Conservation (phyloP, 1,140 invertebrate species). For the Drosophila ercepeae region DNA sequence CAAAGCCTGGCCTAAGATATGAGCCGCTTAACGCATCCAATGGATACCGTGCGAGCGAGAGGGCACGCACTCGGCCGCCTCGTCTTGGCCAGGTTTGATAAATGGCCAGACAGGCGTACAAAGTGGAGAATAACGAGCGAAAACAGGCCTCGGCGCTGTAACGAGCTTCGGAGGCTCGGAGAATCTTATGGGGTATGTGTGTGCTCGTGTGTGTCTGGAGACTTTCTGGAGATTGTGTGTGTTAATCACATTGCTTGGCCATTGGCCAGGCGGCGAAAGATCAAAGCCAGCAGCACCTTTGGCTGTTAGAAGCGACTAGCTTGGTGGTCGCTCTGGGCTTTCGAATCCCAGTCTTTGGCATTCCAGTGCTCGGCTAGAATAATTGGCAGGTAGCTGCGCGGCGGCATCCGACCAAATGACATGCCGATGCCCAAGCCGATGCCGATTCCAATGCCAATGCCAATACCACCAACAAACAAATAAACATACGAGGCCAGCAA, state of each 20-base stretch:
- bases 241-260: conserved; percentile 83
- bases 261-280: conserved; percentile 78
- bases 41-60: conserved; percentile 46
- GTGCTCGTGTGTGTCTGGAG: conserved; percentile 1
- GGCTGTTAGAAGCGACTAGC: conserved; percentile 76
- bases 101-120: conserved; percentile 81
- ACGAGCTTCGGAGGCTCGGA: conserved; percentile 35
- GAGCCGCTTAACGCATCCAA: conserved; percentile 74
- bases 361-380: conserved; percentile 55
- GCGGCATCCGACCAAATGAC: conserved; percentile 68
- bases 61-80: conserved; percentile 11
- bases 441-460: conserved; percentile 3
- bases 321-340: conserved; percentile 69
- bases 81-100: conserved; percentile 69
- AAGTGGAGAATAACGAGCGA: conserved; percentile 82
- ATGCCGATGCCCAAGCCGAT: conserved; percentile 53
- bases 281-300: conserved; percentile 62
- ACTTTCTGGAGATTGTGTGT: conserved; percentile 15
- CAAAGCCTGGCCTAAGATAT: conserved; percentile 72
- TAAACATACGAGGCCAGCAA: conserved; percentile 25
- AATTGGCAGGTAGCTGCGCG: conserved; percentile 76
- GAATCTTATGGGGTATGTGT: conserved; percentile 7
- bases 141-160: conserved; percentile 66
- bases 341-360: conserved; percentile 5
- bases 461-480: conserved; percentile 32